phyloP scores from a whole-genome alignment of 2,113 vertebrate species.

The Zosterops japonicus region DNA sequence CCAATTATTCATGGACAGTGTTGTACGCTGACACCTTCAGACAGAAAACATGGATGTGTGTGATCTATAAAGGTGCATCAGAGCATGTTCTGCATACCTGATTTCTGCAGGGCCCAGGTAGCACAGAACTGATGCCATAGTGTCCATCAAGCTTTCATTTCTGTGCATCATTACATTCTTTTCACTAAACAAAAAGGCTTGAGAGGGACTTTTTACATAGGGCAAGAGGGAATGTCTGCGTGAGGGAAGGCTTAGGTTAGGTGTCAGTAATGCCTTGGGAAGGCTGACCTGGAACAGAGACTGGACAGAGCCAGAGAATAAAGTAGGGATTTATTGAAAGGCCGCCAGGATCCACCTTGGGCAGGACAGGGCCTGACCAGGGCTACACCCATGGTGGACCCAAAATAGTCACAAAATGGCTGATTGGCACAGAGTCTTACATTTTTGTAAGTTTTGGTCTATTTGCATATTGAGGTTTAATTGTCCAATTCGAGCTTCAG shows the following conservation, averaged over 20 bases:
- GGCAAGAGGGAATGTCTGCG: not conserved
- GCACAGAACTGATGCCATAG: not conserved
- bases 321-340: no score
- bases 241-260: not conserved
- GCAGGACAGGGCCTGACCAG: no score
- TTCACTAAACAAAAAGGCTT: not conserved
- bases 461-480: no score
- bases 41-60: not conserved
- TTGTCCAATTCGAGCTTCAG: no score
- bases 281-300: no score
- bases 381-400: no score
- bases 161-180: not conserved
- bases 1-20: not conserved
- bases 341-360: no score
- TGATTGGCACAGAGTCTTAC: no score
- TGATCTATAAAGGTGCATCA: not conserved
- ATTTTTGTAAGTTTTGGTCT: no score
- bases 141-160: not conserved
- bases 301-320: no score
- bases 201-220: no score
- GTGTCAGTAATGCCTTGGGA: not conserved
- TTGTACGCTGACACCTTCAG: not conserved
- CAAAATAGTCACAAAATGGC: no score
- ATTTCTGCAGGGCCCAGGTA: not conserved
- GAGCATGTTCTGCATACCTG: not conserved